Conservation (phyloP, 2,888 invertebrate genomes). For the Drepanosiphum platanoidis region DNA sequence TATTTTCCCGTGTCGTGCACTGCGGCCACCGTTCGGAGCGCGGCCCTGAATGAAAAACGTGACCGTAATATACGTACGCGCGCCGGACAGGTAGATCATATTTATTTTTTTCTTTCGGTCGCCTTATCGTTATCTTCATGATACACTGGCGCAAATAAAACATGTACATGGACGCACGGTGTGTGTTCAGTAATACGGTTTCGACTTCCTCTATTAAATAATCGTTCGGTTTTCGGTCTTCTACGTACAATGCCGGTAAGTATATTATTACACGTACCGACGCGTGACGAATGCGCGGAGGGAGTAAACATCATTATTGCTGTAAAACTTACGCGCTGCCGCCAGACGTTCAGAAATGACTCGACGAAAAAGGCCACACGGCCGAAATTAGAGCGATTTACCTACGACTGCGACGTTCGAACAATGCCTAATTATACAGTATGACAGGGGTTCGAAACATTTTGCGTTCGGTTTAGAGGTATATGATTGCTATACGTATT, state of each 20-base stretch:
- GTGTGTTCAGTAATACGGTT: background rate
- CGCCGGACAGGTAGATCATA: background rate
- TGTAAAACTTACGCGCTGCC: background rate
- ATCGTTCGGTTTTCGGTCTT: background rate
- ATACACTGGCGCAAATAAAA: background rate
- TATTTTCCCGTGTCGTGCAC: slow-evolving; percentile 31
- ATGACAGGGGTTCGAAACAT: slow-evolving; percentile 40
- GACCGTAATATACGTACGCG: background rate
- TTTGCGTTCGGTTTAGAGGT: background rate
- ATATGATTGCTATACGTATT: background rate
- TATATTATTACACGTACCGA: background rate
- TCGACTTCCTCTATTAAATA: background rate
- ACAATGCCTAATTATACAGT: slow-evolving; percentile 53
- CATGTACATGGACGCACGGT: background rate
- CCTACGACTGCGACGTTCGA: background rate
- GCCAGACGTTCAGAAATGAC: slow-evolving; percentile 43
- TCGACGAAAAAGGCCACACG: slow-evolving; percentile 13
- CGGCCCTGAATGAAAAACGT: slow-evolving; percentile 45
- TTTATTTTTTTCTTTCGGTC: background rate
- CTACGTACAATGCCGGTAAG: background rate
- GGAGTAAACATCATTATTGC: background rate
- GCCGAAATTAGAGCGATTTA: slow-evolving; percentile 45
- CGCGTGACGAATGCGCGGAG: background rate
- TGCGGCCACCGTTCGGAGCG: background rate
- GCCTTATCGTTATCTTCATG: background rate